Base-by-base conservation (phyloP, 1,140 invertebrate genomes). In the Anastrepha ludens region DNA sequence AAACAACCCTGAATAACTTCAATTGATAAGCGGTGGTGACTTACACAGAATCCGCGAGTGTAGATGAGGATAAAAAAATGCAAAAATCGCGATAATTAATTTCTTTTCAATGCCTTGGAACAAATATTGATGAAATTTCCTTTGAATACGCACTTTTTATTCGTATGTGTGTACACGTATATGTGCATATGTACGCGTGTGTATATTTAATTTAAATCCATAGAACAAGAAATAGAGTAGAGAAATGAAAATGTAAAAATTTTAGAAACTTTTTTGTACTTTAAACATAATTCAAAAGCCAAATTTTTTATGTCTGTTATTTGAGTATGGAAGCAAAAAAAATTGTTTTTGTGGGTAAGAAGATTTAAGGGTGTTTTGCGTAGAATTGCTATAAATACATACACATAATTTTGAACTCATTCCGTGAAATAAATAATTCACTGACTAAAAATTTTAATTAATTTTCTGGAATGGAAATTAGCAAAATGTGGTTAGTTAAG, bases 71-170 rank as follows among this genome's bases (percentile, higher is more conserved):
- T 81, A 55, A 81, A 81, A 62, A 81, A 81, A 81, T 81, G 74
- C 74, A 55, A 81, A 81, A 81, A 55, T 81, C 74, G 74, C 74
- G 74, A 55, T 81, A 81, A 81, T 81, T 81, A 81, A 81, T 81
- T 81, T 81, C 47, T 58, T 81, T 81, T 81, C 85, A 60, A 65
- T 86, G 59, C 39, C 15, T 39, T 86, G 3, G 11, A 62, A 65
- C 44, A 44, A 44, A 86, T 44, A 86, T 44, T 44, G 44, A 64
- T 9, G 39, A 29, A 29, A 8, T 17, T 62, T 8, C 58, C 39
- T 86, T 86, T 17, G 41, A 62, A 62, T 86, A 47, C 15, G 29
- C 47, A 50, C 17, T n/a, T 62, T 15, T 15, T 62, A 62, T 17
- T 5, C 60, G n/a, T 62, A 62, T 13, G 15, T 17, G 47, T 78